Evolutionary conservation across 64 coral and sea anemone genomes (phyloP).

Genomic region (Cladopsammia gracilis): DNA sequence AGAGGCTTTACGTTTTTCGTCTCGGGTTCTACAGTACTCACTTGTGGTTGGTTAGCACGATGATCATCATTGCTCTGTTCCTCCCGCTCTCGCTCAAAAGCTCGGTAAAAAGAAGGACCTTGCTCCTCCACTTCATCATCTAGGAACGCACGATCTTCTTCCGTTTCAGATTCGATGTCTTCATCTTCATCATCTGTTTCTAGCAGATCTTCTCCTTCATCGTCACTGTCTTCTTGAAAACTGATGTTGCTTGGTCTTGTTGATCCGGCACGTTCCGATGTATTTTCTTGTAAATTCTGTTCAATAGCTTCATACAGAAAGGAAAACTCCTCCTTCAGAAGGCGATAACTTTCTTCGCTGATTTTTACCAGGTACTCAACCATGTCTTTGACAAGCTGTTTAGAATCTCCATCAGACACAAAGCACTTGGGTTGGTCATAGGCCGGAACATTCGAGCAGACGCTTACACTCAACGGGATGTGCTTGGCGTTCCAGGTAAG

Average conservation of each 20-base stretch:
- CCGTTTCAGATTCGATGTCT: slow-evolving; percentile 58
- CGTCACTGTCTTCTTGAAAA: slow-evolving; percentile 5
- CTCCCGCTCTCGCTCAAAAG: not conserved
- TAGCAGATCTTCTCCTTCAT: slow-evolving; percentile 49
- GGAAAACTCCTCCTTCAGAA: slow-evolving; percentile 31
- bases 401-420: not conserved
- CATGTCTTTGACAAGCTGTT: slow-evolving; percentile 15
- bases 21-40: not conserved
- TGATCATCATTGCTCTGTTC: not conserved
- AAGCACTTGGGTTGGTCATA: not conserved
- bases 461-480: slow-evolving; percentile 5
- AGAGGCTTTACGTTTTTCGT: not conserved
- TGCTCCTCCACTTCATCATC: slow-evolving; percentile 55
- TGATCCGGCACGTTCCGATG: no score
- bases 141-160: slow-evolving; percentile 62
- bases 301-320: slow-evolving; percentile 41
- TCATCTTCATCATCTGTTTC: slow-evolving; percentile 64
- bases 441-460: not conserved
- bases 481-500: slow-evolving; percentile 19
- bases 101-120: slow-evolving; percentile 45
- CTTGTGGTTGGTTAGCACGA: no score
- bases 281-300: no score
- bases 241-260: no score
- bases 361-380: slow-evolving; percentile 48
- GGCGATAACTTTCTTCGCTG: slow-evolving; percentile 48